Evolutionary conservation across 2,888 invertebrate genomes (phyloP), one percentile per base, ranked within the genome.

Genomic region (Merodon equestris): DNA sequence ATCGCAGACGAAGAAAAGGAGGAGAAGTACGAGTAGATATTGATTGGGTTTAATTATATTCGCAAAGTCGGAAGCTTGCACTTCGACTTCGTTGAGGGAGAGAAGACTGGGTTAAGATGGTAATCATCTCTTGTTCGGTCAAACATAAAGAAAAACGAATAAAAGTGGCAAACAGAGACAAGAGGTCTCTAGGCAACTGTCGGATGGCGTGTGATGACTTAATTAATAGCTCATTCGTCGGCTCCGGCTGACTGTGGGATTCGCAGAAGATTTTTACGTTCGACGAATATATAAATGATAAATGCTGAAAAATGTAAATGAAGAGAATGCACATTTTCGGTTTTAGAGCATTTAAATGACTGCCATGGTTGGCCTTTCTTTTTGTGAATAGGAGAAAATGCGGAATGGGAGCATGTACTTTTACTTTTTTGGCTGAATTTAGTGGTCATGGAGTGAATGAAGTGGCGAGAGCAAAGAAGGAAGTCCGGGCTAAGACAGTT

Each of bases 11-110:
- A 17, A 40, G 12, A 18, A 5, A 34, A 15, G 27, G 12, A 10
- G 19, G 17, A 17, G 27, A 17, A 53, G 47, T 34, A 18, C n/a
- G n/a, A n/a, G 13, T n/a, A 44, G 10, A 51, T 51, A n/a, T 18
- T 40, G 13, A 67, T 60, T 60, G 66, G 42, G 12, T 76, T 61
- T 47, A 73, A 68, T 61, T 63, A 56, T 27, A 45, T 51, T 36
- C 38, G 63, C 38, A 36, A 54, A 58, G 61, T 73, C 61, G 61
- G 67, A 73, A 73, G 73, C 48, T 67, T 19, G 47, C 61, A 63
- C 51, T 54, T 72, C 45, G 9, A 9, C 10, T 40, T n/a, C 27
- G 14, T 12, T 40, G 40, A 40, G n/a, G 12, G 9, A 10, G n/a
- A 9, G 7, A 42, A 15, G 75, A 48, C 54, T 60, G 58, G 17